Evolutionary conservation across 2,113 vertebrate species (phyloP), one percentile per base, ranked within the genome.

Genomic region (Brienomyrus longianalis): DNA sequence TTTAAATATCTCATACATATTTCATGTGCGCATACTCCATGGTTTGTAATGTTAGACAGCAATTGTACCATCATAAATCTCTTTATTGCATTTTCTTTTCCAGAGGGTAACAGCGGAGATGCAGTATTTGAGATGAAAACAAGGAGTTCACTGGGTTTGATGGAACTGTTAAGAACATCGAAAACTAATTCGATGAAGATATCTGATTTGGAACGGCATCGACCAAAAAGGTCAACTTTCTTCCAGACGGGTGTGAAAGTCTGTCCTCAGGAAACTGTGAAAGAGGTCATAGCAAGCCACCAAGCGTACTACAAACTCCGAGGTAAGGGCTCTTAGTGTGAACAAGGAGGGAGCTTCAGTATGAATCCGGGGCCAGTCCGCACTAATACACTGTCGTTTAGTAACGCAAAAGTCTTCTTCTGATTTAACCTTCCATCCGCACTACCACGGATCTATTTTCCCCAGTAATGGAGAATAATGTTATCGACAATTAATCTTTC

Each of bases 281-380:
- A 94, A n/a, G 96, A 99, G 54, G 96, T 98, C 88, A 91, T 98
- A 90, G 96, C 96, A 92, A 98, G 95, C 91, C 97, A 98, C 90
- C 96, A 96, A 93, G 95, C 95, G 1, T 98, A 98, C 93, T 98
- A 98, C 89, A 97, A 96, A 93, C 94, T 98, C 88, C 95, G 97
- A 98, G 97, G 98, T 99, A 96, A 95, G 92, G 45, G 50, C 87
- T n/a, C 15, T 7, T 13, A 47, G 15, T 3, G n/a, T 4, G 15
- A 5, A 31, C 39, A 48, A 0, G 5, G 3, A 21, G 15, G 1
- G 70, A 17, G 11, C 11, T 11, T 39, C 1, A n/a, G 4, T 21
- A 2, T 83, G 45, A 83, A 23, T 43, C 47, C 19, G 47, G 70
- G 52, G 17, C 54, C 5, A 15, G 15, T 17, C 52, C 1, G 17